phyloP scores from a whole-genome alignment of 2,797 vertebrate species.

The Columba guinea region DNA sequence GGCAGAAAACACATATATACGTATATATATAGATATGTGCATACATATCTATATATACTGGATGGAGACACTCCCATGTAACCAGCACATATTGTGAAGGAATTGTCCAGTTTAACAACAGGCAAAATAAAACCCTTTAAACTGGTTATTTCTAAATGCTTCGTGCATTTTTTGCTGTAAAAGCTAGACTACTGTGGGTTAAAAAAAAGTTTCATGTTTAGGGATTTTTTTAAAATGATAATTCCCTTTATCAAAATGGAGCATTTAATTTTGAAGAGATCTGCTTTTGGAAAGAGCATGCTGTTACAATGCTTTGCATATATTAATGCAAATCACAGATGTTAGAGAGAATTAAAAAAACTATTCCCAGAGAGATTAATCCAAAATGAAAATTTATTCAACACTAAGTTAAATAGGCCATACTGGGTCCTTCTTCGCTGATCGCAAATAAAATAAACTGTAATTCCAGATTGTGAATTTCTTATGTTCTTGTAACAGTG shows the following conservation, averaged over 20 bases:
- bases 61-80: neutral
- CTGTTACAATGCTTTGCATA: slow-evolving; percentile 9
- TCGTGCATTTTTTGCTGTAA: neutral
- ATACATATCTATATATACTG: neutral
- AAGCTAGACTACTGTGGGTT: neutral
- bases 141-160: neutral
- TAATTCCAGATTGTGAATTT: neutral
- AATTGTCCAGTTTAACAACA: neutral
- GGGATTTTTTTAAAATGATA: neutral
- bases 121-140: neutral
- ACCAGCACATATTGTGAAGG: neutral
- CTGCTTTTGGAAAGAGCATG: neutral
- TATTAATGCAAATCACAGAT: slow-evolving; percentile 19
- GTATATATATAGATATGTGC: too few relatives aligned
- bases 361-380: slow-evolving; percentile 9
- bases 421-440: neutral
- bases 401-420: neutral
- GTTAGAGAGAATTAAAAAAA: neutral
- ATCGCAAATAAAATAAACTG: neutral
- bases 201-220: neutral
- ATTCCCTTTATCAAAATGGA: neutral
- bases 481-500: neutral
- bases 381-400: slow-evolving; percentile 22
- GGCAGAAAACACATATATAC: neutral
- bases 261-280: neutral